A percentile compares a stretch with the other conserved stretches of the same genome.
Evolutionary conservation across 2,797 vertebrate species (phyloP).

Genomic region (Hemibagrus guttatus): DNA sequence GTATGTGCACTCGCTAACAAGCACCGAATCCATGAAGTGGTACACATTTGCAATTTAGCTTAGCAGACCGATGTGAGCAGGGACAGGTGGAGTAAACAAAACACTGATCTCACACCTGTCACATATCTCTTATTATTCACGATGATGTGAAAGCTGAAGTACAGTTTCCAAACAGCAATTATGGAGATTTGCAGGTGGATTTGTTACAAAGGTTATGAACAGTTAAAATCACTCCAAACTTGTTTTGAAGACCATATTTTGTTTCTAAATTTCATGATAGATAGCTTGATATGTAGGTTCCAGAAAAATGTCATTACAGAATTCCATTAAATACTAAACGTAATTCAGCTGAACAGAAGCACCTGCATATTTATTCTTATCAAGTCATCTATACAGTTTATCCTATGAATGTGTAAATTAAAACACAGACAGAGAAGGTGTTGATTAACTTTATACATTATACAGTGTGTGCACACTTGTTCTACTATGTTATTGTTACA

Average conservation of each 20-base stretch:
- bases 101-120: constrained; percentile 23
- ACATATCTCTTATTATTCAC: constrained; percentile 13
- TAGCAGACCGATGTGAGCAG: not conserved
- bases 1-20: constrained; percentile 27
- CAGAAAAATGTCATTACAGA: not conserved
- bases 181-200: constrained; percentile 6
- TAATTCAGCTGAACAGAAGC: not conserved
- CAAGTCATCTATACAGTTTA: too few species aligned
- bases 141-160: not conserved
- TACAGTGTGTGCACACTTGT: not conserved
- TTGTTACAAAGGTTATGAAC: not conserved
- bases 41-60: constrained; percentile 12
- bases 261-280: not conserved
- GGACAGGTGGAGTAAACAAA: constrained; percentile 29
- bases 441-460: not conserved
- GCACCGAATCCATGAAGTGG: not conserved
- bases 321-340: not conserved
- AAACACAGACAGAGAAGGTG: not conserved
- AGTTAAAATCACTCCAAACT: not conserved
- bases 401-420: not conserved
- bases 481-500: not conserved
- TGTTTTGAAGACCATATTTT: not conserved
- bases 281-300: not conserved
- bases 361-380: not conserved
- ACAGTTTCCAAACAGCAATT: constrained; percentile 11